Conservation (phyloP, 2,113 vertebrate species). For the Ursus arctos region DNA sequence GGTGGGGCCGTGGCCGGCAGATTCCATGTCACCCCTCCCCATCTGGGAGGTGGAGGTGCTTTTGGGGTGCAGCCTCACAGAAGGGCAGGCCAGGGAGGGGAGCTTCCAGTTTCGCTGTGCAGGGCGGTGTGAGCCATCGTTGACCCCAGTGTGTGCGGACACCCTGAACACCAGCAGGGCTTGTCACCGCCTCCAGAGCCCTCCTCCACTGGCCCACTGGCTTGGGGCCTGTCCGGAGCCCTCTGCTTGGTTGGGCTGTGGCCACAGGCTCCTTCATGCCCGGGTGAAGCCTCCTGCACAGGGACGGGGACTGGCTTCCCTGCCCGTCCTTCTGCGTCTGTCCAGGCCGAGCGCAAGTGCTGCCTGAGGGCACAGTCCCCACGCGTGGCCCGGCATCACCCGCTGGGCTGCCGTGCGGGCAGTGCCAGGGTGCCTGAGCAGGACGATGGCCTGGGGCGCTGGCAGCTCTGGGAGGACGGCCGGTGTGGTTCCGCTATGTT, state of each 20-base stretch:
- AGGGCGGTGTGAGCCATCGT: rapidly evolving
- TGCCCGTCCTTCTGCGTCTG: rapidly evolving
- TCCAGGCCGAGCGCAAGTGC: rapidly evolving
- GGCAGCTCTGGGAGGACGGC: no score
- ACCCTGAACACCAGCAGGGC: rapidly evolving
- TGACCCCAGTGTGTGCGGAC: rapidly evolving
- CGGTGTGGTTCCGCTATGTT: rapidly evolving
- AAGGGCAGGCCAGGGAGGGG: neutral
- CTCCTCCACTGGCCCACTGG: rapidly evolving
- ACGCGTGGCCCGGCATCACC: rapidly evolving
- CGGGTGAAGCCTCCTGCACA: rapidly evolving
- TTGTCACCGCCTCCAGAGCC: rapidly evolving
- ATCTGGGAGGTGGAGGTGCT: neutral
- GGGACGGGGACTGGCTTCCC: neutral
- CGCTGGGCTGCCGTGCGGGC: rapidly evolving
- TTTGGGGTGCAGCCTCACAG: neutral
- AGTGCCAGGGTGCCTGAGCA: rapidly evolving
- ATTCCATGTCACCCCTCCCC: rapidly evolving
- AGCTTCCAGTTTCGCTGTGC: rapidly evolving
- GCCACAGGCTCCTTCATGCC: neutral
- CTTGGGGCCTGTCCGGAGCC: neutral
- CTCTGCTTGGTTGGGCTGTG: rapidly evolving
- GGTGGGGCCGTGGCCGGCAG: rapidly evolving
- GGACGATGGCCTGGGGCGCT: neutral
- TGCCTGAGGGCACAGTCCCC: rapidly evolving